Conservation (phyloP, 2,113 vertebrate species). For the Oophaga pumilio region DNA sequence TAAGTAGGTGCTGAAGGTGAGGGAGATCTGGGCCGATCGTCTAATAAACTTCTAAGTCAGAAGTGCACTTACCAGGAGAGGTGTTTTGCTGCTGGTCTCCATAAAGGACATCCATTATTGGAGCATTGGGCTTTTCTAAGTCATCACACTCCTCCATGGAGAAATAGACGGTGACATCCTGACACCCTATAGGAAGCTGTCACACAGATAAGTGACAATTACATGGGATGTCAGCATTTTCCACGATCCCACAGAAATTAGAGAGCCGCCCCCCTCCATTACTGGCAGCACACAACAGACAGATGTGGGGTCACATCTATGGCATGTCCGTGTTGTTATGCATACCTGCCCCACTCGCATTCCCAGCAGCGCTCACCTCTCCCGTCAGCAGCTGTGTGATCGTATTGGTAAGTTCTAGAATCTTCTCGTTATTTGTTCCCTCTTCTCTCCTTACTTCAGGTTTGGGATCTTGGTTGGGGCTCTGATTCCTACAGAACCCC, state of each 20-base stretch:
- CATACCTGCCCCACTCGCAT: not conserved
- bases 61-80: not conserved
- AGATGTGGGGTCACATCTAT: not conserved
- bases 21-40: too few species aligned
- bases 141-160: conserved; percentile 14
- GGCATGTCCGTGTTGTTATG: too few species aligned
- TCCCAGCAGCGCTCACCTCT: conserved; percentile 13
- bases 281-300: too few species aligned
- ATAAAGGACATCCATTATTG: not conserved
- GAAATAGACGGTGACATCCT: conserved; percentile 15
- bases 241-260: too few species aligned
- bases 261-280: too few species aligned
- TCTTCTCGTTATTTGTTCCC: conserved; percentile 3
- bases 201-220: too few species aligned
- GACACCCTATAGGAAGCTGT: not conserved
- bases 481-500: not conserved
- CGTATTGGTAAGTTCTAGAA: conserved; percentile 9
- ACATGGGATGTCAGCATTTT: too few species aligned
- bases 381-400: conserved; percentile 33
- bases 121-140: not conserved
- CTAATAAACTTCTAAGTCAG: not conserved
- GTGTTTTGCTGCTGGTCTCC: not conserved
- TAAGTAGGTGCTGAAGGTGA: too few species aligned
- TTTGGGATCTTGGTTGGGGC: not conserved
- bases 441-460: not conserved